Evolutionary conservation across 1,140 invertebrate genomes (phyloP), one percentile per base, ranked within the genome.

Genomic region (Calliopsis andreniformis): DNA sequence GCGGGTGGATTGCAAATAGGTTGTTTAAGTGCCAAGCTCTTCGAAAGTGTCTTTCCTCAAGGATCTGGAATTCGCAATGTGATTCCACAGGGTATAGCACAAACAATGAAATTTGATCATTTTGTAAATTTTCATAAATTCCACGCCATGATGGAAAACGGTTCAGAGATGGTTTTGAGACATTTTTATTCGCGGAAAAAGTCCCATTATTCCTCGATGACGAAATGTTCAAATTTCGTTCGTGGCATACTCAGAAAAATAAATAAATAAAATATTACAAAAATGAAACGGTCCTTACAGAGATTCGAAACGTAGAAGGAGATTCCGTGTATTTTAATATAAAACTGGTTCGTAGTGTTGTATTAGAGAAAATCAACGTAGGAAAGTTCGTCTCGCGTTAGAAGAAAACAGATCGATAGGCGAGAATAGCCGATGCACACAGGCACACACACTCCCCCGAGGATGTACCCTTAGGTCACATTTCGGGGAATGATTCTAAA

Each of bases 21-120:
- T 66, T 75, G 49, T 45, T 82, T 62, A 80, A 83, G 80, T 84
- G 82, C 84, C 84, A 86, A 86, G 80, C 67, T 83, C 78, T 56
- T 61, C 49, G 43, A 86, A 77, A 84, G 69, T 82, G 81, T 83
- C 72, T 80, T 83, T 81, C 47, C 42, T 62, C 49, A 23, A 35
- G 58, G 68, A 47, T 39, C 12, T 42, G 10, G 25, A n/a, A 66
- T 23, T n/a, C n/a, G 51, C 63, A 30, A 56, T 6, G 23, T 12
- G 39, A 45, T 75, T n/a, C 49, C 18, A n/a, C 20, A 8, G 25
- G 39, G 53, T 45, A 42, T 10, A 20, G 14, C 67, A 10, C 20
- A 32, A 56, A 30, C 61, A 4, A 32, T 16, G 39, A 39, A 66
- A 73, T 73, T 73, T 23, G 61, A 73, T 64, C 47, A 25, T 73